Evolutionary conservation across 2,797 vertebrate species (phyloP).

Genomic region (Leontocebus nigricollis): DNA sequence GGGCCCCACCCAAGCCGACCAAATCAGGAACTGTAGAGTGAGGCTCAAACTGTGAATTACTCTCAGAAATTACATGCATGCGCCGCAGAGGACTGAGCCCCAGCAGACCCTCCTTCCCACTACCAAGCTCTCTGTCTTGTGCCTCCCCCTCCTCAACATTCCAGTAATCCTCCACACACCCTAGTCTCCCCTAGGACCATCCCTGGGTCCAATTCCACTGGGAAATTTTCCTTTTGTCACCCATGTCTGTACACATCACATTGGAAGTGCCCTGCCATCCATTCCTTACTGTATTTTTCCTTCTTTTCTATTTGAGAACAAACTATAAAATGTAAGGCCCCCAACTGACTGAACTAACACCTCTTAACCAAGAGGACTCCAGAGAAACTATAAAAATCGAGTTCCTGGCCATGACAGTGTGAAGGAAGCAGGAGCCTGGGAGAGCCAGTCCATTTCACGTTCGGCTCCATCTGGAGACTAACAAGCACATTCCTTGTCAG

Average conservation of each 20-base stretch:
- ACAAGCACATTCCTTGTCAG: not conserved
- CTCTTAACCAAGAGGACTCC: not conserved
- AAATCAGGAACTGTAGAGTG: not conserved
- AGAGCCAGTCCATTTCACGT: not conserved
- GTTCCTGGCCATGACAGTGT: not conserved
- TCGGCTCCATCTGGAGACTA: not conserved
- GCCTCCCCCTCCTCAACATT: not conserved
- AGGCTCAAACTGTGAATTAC: not conserved
- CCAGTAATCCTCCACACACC: not conserved
- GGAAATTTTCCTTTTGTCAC: not conserved
- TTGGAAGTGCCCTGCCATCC: fast-evolving
- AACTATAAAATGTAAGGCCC: not conserved
- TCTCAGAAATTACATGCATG: no score
- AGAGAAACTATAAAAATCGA: not conserved
- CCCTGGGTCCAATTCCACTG: not conserved
- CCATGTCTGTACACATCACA: no score
- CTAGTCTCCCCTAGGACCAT: not conserved
- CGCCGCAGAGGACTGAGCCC: fast-evolving
- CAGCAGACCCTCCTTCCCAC: not conserved
- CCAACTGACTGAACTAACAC: not conserved
- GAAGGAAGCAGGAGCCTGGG: not conserved
- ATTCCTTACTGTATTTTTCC: not conserved
- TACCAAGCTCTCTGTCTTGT: no score
- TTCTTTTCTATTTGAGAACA: not conserved
- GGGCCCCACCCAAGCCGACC: not conserved